Conservation (phyloP, 2,113 vertebrate species). For the Austrofundulus limnaeus region DNA sequence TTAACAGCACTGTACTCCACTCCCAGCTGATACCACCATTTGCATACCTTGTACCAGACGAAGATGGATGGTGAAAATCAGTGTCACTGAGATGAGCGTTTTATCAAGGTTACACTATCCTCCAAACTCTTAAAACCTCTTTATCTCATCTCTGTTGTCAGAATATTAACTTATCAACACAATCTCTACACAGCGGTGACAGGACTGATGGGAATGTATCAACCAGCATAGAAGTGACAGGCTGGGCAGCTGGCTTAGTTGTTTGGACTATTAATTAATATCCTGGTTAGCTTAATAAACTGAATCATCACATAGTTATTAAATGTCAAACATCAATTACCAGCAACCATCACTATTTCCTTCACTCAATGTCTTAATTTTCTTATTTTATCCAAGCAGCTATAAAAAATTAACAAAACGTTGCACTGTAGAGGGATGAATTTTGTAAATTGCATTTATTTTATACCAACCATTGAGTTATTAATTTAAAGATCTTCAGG, state of each 20-base stretch:
- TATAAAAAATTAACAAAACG: background rate
- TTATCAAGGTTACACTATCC: conserved; percentile 93
- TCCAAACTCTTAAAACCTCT: conserved; percentile 82
- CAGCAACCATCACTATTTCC: background rate
- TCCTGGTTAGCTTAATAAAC: conserved; percentile 6
- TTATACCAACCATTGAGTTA: too few species aligned
- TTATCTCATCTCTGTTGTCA: conserved; percentile 77
- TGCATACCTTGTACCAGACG: conserved; percentile 92
- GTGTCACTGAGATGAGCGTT: conserved; percentile 88
- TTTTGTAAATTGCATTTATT: conserved; percentile 20
- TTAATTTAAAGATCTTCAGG: too few species aligned
- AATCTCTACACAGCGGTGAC: conserved; percentile 49
- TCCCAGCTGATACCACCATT: conserved; percentile 82
- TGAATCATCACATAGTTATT: background rate
- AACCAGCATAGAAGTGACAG: conserved; percentile 31
- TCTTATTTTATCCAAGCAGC: background rate
- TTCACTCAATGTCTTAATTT: background rate
- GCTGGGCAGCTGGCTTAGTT: conserved; percentile 34
- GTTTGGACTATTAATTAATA: conserved; percentile 16
- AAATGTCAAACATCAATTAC: background rate
- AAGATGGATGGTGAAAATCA: conserved; percentile 91
- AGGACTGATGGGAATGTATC: conserved; percentile 43
- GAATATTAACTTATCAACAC: conserved; percentile 77
- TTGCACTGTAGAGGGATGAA: background rate
- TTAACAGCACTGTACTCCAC: conserved; percentile 84